A percentile compares a stretch with the other conserved stretches of the same genome.
Evolutionary conservation across 2,797 vertebrate species (phyloP).

Genomic region (Typhlichthys subterraneus): DNA sequence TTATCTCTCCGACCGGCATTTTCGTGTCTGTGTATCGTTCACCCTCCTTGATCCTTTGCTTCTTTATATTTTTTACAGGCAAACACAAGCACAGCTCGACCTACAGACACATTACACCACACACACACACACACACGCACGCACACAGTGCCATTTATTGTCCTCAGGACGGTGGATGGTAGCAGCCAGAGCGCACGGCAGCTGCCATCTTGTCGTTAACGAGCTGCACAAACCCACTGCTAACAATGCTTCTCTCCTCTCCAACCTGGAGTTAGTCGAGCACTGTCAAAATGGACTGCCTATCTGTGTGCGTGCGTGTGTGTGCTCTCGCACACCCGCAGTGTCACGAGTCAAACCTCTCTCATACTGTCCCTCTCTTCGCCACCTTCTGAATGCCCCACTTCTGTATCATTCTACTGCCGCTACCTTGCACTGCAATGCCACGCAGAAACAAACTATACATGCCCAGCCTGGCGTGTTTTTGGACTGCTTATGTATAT

Average conservation of each 20-base stretch:
- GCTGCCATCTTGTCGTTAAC: constrained; percentile 59
- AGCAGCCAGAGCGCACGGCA: constrained; percentile 46
- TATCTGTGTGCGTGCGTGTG: no score
- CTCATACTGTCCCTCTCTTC: no score
- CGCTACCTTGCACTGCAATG: no score
- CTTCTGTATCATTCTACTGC: no score
- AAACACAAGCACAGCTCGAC: background rate
- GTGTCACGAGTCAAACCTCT: no score
- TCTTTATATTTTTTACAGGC: constrained; percentile 14
- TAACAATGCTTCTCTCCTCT: constrained; percentile 20
- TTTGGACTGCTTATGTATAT: no score
- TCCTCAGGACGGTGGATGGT: constrained; percentile 44
- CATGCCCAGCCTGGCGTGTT: no score
- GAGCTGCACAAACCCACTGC: constrained; percentile 51
- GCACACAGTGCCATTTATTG: constrained; percentile 50
- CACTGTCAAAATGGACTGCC: background rate
- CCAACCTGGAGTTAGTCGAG: background rate
- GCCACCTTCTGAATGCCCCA: no score
- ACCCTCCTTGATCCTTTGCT: constrained; percentile 18
- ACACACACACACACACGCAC: constrained; percentile 31
- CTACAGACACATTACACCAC: background rate
- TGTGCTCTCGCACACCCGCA: no score
- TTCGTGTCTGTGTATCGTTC: background rate
- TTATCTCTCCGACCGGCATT: constrained; percentile 20
- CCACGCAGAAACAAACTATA: no score